Evolutionary conservation across 2,888 invertebrate species (phyloP).

Genomic region (Diploptera punctata): DNA sequence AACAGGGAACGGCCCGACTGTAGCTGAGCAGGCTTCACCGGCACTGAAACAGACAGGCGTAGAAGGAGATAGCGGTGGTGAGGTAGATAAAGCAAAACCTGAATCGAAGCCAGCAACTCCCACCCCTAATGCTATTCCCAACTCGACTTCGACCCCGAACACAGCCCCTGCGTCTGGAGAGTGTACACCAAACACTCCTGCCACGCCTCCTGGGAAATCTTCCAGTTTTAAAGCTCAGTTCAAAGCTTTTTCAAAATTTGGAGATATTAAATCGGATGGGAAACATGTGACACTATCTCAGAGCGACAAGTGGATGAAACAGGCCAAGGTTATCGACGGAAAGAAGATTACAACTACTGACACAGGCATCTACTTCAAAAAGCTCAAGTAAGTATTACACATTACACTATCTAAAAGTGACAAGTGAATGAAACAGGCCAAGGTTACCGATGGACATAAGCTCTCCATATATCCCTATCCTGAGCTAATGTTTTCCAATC

Average conservation of each 20-base stretch:
- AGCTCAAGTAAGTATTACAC: slow-evolving; percentile 71
- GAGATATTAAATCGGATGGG: slow-evolving; percentile 84
- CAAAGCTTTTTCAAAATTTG: slow-evolving; percentile 84
- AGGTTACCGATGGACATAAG: too few species aligned
- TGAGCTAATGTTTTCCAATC: too few species aligned
- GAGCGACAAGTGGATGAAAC: slow-evolving; percentile 95
- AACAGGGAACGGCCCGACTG: neutral
- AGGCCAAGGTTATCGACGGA: slow-evolving; percentile 77
- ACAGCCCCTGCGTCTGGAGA: slow-evolving; percentile 34
- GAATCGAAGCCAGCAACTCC: neutral
- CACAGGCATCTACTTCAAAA: slow-evolving; percentile 89
- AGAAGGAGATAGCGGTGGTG: neutral
- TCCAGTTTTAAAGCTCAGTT: slow-evolving; percentile 70
- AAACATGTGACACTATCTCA: slow-evolving; percentile 86
- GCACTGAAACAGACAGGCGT: neutral
- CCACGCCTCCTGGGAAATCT: slow-evolving; percentile 31
- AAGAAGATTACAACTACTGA: slow-evolving; percentile 90
- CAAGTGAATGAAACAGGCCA: too few species aligned
- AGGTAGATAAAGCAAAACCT: neutral
- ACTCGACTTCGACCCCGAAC: neutral
- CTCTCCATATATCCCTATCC: too few species aligned
- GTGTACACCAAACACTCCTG: slow-evolving; percentile 13
- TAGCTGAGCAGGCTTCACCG: neutral
- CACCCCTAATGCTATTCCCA: neutral
- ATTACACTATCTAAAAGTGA: too few species aligned